Evolutionary conservation across 2,113 vertebrate genomes (phyloP).

Genomic region (Noturus placidus): DNA sequence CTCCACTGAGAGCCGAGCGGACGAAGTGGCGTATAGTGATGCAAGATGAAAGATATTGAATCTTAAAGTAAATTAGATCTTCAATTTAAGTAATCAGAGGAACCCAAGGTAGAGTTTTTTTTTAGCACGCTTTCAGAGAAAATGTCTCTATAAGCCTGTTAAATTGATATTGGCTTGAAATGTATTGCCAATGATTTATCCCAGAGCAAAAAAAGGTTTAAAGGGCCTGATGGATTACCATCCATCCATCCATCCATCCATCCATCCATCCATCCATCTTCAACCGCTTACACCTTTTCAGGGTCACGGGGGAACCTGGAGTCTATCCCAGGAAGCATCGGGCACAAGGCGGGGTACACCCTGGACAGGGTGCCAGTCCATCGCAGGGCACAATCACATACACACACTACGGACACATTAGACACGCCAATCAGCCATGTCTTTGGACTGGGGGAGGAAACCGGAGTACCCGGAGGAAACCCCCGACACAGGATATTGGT

Average conservation of each 20-base stretch:
- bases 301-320: too few relatives aligned
- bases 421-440: too few relatives aligned
- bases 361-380: too few relatives aligned
- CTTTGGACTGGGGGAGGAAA: too few relatives aligned
- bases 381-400: too few relatives aligned
- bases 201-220: neutral
- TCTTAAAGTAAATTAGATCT: neutral
- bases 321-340: too few relatives aligned
- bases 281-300: too few relatives aligned
- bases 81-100: neutral
- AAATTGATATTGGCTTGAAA: neutral
- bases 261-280: too few relatives aligned
- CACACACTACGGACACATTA: too few relatives aligned
- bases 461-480: too few relatives aligned
- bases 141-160: neutral
- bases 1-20: neutral
- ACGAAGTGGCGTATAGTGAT: constrained; percentile 14
- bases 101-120: neutral
- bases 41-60: neutral
- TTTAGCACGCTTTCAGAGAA: neutral
- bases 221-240: neutral
- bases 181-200: neutral
- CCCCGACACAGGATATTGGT: neutral
- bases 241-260: too few relatives aligned
- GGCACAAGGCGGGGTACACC: too few relatives aligned